phyloP scores from a whole-genome alignment of 2,888 invertebrate genomes.

The Tineola bisselliella region DNA sequence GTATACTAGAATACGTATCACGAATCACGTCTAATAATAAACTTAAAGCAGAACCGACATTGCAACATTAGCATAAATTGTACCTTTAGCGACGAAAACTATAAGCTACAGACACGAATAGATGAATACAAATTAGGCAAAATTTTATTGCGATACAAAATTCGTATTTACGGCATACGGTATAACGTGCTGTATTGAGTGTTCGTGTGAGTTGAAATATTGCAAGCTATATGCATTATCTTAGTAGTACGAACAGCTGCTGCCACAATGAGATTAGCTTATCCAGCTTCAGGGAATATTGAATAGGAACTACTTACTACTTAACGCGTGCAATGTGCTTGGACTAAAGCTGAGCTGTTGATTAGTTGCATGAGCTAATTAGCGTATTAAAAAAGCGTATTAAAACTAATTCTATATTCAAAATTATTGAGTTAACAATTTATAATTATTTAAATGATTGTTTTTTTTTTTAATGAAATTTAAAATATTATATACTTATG shows the following conservation, averaged over 20 bases:
- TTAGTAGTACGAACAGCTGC: not conserved
- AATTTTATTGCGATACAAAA: not conserved
- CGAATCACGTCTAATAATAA: not conserved
- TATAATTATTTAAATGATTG: too few species aligned
- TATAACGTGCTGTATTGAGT: too few species aligned
- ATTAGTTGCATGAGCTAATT: too few species aligned
- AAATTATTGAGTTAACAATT: too few species aligned
- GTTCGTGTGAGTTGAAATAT: not conserved
- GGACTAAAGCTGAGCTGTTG: too few species aligned
- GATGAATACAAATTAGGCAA: not conserved
- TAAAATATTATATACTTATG: too few species aligned
- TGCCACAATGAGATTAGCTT: not conserved
- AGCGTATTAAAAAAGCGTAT: too few species aligned
- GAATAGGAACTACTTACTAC: too few species aligned
- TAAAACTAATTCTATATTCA: too few species aligned
- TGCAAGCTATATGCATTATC: not conserved
- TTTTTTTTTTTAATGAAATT: too few species aligned
- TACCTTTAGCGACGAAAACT: slow-evolving; percentile 23
- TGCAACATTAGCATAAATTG: slow-evolving; percentile 39
- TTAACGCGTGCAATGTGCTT: too few species aligned
- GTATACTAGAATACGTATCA: not conserved
- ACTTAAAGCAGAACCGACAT: slow-evolving; percentile 14
- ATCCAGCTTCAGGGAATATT: not conserved
- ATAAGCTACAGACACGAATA: not conserved
- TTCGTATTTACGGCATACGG: not conserved